These are phyloP conservation scores for Pseudolaguvia tuberculata DNA, from an alignment of 2,113 vertebrate genomes.

Conservation along the genomic window DNA sequence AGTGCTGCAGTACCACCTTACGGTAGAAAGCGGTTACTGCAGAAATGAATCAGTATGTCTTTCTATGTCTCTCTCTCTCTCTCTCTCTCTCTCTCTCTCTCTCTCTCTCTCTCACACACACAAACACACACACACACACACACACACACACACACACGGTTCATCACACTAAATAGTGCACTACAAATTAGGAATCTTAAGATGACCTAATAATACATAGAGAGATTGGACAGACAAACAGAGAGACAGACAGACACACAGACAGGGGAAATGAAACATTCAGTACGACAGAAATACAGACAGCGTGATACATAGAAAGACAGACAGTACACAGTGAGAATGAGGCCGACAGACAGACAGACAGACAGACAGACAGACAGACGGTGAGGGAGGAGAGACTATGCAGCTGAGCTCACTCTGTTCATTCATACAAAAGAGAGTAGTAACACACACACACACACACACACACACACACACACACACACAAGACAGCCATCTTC, in stretches of 20 bases:
- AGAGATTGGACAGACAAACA: neutral
- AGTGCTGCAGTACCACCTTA: too few relatives aligned
- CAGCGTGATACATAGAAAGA: neutral
- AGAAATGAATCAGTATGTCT: too few relatives aligned
- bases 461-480: slow-evolving; percentile 30
- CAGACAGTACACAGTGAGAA: neutral
- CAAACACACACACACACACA: neutral
- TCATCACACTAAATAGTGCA: neutral
- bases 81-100: neutral
- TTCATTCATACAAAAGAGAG: slow-evolving; percentile 63
- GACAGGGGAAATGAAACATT: too few relatives aligned
- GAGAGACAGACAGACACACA: neutral
- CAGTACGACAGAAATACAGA: neutral
- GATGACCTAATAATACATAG: neutral
- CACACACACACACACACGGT: neutral
- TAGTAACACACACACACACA: slow-evolving; percentile 46
- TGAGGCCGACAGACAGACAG: slow-evolving; percentile 5
- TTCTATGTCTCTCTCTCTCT: neutral
- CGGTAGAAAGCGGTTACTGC: too few relatives aligned
- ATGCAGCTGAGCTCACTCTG: slow-evolving; percentile 59
- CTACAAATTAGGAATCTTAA: too few relatives aligned
- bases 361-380: neutral
- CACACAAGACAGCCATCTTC: slow-evolving; percentile 70
- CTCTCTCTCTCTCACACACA: too few relatives aligned
- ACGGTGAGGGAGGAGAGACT: slow-evolving; percentile 5